A percentile compares a stretch with the other conserved stretches of the same genome.
Conservation (phyloP, 1,140 invertebrate genomes). For the Planococcus citri region DNA sequence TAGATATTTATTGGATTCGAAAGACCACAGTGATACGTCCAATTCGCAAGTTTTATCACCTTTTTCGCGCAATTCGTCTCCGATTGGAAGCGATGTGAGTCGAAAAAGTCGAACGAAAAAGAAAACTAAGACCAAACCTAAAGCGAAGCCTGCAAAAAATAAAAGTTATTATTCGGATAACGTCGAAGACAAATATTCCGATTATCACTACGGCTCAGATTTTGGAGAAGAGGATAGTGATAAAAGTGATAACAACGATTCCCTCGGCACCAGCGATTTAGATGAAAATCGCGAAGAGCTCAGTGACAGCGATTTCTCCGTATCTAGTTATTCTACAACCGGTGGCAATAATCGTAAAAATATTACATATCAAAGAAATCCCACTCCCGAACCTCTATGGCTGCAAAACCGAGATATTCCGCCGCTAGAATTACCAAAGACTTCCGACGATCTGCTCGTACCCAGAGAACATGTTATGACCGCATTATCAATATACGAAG, state of each 20-base stretch:
- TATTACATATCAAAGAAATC: constrained; percentile 38
- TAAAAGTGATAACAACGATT: constrained; percentile 61
- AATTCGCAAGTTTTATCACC: constrained; percentile 57
- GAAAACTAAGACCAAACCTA: constrained; percentile 32
- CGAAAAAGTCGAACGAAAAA: constrained; percentile 41
- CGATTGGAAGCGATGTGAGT: constrained; percentile 54
- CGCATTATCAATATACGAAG: constrained; percentile 81
- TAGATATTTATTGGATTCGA: constrained; percentile 64
- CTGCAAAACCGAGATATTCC: constrained; percentile 63
- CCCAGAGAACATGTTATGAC: constrained; percentile 64
- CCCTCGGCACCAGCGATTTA: constrained; percentile 44
- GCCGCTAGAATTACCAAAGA: constrained; percentile 60
- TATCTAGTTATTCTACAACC: constrained; percentile 60
- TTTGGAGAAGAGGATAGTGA: constrained; percentile 75
- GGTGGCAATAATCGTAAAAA: constrained; percentile 46
- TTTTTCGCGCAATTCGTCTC: constrained; percentile 58
- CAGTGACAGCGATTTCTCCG: constrained; percentile 70
- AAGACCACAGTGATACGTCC: constrained; percentile 47
- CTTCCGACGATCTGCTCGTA: constrained; percentile 80
- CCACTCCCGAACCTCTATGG: constrained; percentile 79
- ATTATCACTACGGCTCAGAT: constrained; percentile 81
- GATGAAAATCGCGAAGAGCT: constrained; percentile 53
- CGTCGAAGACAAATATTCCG: constrained; percentile 65
- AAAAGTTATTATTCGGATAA: constrained; percentile 34
- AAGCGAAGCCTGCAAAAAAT: constrained; percentile 22